Base-by-base conservation (phyloP, 2,113 vertebrate genomes). In the Brachypodius melanocephalos region DNA sequence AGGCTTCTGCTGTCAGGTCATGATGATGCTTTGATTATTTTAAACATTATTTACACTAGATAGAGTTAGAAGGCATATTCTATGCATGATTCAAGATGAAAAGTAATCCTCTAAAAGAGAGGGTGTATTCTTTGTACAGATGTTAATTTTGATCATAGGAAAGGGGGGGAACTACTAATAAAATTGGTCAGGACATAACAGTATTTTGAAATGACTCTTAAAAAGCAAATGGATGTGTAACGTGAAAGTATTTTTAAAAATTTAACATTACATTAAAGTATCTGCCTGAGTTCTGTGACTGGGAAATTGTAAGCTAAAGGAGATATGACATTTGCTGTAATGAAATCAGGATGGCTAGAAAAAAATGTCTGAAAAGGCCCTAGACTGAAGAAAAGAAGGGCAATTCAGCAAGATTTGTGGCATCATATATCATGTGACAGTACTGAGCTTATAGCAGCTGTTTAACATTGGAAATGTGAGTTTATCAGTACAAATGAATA, bases 1-100 rank as follows among this genome's bases (percentile, higher is more conserved):
- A 97, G 94, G 90, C 89, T 96, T 96, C 93, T 95, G 84, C 98
- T 97, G 97, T 98, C 97, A 96, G 97, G 89, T 94, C 32, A 22
- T 96, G 96, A 97, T 97, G 93, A 94, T 93, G 57, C 96, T 97
- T 97, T 97, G 97, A 98, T 98, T 98, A 97, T 98, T 98, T 97
- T 97, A 95, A 97, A 96, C 94, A 92, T 97, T 98, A 97, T 98
- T 98, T 98, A 97, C 96, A 97, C 92, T 97, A 85, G 88, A 87
- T 97, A 96, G 93, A 98, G 81, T 97, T 96, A 93, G 97, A 98
- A 98, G 93, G 85, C 96, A 96, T 91, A 96, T 97, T 98, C 88
- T 89, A 85, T 75, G 90, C 85, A 94, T 82, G 83, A 87, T 95
- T 97, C 97, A 95, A 96, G 90, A 95, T 94, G 86, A 93, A 96